Base-by-base conservation (phyloP, 2,797 vertebrate genomes). In the Nannoperca obscura region DNA sequence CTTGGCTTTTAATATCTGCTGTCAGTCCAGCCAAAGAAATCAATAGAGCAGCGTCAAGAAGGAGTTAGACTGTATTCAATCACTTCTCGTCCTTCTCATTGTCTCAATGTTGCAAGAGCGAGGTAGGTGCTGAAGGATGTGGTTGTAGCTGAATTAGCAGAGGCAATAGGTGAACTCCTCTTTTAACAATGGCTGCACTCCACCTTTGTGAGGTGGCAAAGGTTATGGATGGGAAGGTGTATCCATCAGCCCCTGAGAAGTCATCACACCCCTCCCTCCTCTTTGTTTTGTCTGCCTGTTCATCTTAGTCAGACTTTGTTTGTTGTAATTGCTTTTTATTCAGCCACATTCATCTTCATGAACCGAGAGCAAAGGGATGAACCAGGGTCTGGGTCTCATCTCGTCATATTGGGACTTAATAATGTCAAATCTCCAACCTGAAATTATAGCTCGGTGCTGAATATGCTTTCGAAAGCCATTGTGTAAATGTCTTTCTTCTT, bases 381-480 rank as follows among this genome's bases (percentile, higher is more conserved):
- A 36, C 40, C 24, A 13, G 19, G 52, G 34, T 22, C 62, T n/a
- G 38, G 44, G 55, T n/a, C 42, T 80, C 69, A 32, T 76, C 64
- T 82, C 24, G 2, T 74, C 62, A 55, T 50, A 53, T 50, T 61
- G 4, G 1, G 7, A 69, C 58, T 60, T 72, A 79, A 87, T 86
- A 78, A 86, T 76, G 10, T 78, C 24, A 81, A 87, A 83, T 82
- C 58, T 54, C 0, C 22, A 19, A 42, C 24, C 67, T 78, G 71
- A 84, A 82, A 77, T 87, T 67, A 63, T 60, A 55, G 49, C 66
- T 54, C 1, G 0, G 38, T 24, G 54, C 59, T 75, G 68, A 75
- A 76, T 74, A 9, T 57, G 63, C 72, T 78, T 79, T 68, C 53
- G 8, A 88, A 84, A 83, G 30, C 44, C 59, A 60, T 81, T 85